Percentiles rank a stretch among this genome's conserved stretches.
Conservation (phyloP, 2,888 invertebrate genomes). For the Ferdinandea cuprea region DNA sequence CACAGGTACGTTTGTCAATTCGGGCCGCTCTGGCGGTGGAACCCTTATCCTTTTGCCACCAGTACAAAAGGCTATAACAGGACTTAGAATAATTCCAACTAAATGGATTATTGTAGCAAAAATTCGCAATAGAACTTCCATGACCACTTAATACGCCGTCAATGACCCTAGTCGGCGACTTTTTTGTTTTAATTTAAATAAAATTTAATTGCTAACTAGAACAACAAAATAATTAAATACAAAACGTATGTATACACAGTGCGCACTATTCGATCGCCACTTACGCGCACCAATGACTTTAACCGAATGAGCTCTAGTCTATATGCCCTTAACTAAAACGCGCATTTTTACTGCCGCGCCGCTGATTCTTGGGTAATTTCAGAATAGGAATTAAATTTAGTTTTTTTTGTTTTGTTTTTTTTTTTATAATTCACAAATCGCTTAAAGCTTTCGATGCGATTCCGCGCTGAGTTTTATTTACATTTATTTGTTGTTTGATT, state of each 20-base stretch:
- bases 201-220: not conserved
- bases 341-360: slow-evolving; percentile 23
- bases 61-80: slow-evolving; percentile 54
- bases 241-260: not conserved
- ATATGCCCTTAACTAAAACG: slow-evolving; percentile 46
- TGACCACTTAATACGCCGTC: slow-evolving; percentile 28
- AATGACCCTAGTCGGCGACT: not conserved
- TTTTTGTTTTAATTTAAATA: slow-evolving; percentile 18
- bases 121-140: slow-evolving; percentile 75
- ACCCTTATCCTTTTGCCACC: slow-evolving; percentile 59
- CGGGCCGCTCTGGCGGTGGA: slow-evolving; percentile 69
- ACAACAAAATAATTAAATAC: not conserved
- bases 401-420: slow-evolving; percentile 5
- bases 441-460: slow-evolving; percentile 23
- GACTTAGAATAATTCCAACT: slow-evolving; percentile 66
- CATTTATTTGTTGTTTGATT: slow-evolving; percentile 40
- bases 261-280: slow-evolving; percentile 23
- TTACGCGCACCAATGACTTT: slow-evolving; percentile 34
- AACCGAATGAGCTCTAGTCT: slow-evolving; percentile 54
- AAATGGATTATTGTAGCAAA: slow-evolving; percentile 68
- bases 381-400: slow-evolving; percentile 48
- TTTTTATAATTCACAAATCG: slow-evolving; percentile 25
- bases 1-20: slow-evolving; percentile 75
- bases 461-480: slow-evolving; percentile 29
- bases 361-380: slow-evolving; percentile 51